Conservation (phyloP, 2,113 vertebrate species). For the Aegithalos caudatus region DNA sequence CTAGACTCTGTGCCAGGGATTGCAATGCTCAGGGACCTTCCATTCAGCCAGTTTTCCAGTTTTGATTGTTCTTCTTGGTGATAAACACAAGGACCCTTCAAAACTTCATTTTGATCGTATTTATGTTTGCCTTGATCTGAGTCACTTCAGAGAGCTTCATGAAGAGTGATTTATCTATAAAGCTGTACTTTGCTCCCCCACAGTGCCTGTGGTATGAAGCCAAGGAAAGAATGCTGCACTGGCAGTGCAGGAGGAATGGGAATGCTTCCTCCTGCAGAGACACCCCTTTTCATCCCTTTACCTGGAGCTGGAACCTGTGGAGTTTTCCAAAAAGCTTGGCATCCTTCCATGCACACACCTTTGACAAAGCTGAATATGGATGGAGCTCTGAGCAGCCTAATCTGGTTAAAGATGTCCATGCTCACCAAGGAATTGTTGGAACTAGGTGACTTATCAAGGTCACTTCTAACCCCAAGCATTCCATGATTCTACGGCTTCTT, state of each 20-base stretch:
- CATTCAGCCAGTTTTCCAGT: background rate
- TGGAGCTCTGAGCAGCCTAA: background rate
- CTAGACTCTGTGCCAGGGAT: background rate
- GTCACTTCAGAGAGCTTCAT: background rate
- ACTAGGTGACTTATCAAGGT: background rate
- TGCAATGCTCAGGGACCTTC: background rate
- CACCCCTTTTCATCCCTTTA: background rate
- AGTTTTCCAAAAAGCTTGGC: background rate
- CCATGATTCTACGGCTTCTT: background rate
- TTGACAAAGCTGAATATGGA: background rate
- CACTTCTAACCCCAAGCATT: background rate
- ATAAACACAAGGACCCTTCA: background rate
- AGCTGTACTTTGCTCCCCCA: background rate
- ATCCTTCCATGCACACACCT: background rate
- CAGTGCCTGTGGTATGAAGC: background rate
- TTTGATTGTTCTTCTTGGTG: background rate
- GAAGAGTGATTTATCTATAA: background rate
- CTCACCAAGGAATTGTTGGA: background rate
- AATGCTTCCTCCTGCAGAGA: background rate
- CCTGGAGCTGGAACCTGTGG: background rate
- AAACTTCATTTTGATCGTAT: background rate
- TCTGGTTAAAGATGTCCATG: background rate
- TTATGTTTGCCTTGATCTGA: background rate
- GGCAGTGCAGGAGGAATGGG: background rate
- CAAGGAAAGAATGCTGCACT: background rate